Percentiles rank a stretch among this genome's conserved stretches.
These are phyloP conservation scores for Fregetta grallaria DNA, from an alignment of 2,113 vertebrate species.

Conservation along the genomic window DNA sequence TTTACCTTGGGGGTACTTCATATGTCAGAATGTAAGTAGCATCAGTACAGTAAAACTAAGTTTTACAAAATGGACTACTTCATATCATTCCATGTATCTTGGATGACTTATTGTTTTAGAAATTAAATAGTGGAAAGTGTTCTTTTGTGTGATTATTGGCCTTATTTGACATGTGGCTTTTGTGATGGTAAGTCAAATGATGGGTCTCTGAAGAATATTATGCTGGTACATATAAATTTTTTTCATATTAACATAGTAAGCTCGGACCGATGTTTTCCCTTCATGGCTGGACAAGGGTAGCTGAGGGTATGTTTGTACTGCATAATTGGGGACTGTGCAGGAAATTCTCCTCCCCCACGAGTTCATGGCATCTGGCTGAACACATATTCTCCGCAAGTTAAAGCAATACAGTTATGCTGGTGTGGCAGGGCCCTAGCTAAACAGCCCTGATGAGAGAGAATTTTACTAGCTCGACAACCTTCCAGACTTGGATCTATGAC, in stretches of 20 bases:
- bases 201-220: not conserved
- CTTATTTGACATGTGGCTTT: not conserved
- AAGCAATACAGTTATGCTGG: not conserved
- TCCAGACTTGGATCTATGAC: not conserved
- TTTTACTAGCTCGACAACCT: not conserved
- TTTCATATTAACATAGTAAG: not conserved
- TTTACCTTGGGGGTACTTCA: not conserved
- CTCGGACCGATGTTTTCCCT: not conserved
- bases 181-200: not conserved
- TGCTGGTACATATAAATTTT: not conserved
- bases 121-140: not conserved
- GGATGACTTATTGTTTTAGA: not conserved
- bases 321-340: not conserved
- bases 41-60: not conserved
- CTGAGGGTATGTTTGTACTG: conserved; percentile 25
- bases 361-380: not conserved
- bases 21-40: not conserved
- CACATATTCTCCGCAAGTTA: not conserved
- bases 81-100: not conserved
- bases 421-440: not conserved
- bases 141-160: not conserved
- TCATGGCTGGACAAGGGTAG: not conserved
- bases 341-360: not conserved
- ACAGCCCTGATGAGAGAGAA: not conserved
- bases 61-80: not conserved